phyloP scores from a whole-genome alignment of 1,140 invertebrate species.

The Euura saliciscinereae region DNA sequence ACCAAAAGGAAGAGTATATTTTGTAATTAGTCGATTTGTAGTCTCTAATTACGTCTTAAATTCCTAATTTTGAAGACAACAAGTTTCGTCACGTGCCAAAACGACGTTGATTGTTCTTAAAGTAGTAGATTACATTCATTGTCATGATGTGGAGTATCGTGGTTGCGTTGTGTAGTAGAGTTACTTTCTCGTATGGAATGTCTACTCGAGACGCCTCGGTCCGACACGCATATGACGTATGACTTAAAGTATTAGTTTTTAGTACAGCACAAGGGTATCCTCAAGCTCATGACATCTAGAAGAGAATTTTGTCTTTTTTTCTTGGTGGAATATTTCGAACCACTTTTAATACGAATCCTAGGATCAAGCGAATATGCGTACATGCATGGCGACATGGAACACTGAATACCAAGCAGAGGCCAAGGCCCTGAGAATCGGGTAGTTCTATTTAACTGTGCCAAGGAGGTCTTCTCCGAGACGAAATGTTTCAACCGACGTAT shows the following conservation, averaged over 20 bases:
- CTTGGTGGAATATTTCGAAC: neutral
- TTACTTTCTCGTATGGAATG: constrained; percentile 40
- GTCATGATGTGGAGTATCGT: neutral
- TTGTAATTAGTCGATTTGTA: too few relatives aligned
- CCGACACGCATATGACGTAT: neutral
- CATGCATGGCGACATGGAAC: neutral
- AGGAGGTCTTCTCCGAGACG: neutral
- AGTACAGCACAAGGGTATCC: neutral
- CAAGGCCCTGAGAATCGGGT: constrained; percentile 1
- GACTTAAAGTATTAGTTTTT: neutral
- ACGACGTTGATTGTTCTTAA: too few relatives aligned
- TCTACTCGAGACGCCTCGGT: constrained; percentile 15
- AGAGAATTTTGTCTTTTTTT: neutral
- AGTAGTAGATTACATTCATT: too few relatives aligned
- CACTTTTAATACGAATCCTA: neutral
- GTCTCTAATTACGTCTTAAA: too few relatives aligned
- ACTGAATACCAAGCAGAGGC: neutral
- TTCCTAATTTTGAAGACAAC: too few relatives aligned
- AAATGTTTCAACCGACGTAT: neutral
- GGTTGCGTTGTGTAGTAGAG: neutral
- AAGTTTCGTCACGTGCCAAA: too few relatives aligned
- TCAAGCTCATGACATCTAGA: neutral
- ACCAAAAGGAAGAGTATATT: too few relatives aligned
- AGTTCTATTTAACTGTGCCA: neutral
- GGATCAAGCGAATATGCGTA: neutral